Evolutionary conservation across 2,797 vertebrate genomes (phyloP), one percentile per base, ranked within the genome.

Genomic region (Neomorphus geoffroyi): DNA sequence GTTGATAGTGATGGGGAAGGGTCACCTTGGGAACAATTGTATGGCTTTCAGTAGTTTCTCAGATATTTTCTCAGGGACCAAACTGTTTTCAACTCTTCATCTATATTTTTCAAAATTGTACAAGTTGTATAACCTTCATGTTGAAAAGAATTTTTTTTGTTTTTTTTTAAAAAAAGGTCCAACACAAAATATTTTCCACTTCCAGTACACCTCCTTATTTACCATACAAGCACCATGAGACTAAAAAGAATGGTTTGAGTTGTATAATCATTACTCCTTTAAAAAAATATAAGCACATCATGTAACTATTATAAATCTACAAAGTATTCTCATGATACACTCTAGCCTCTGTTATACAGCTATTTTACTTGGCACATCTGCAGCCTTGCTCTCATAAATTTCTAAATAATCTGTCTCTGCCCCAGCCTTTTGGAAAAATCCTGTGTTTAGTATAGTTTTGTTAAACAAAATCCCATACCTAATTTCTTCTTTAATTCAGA

Each of bases 41-140:
- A 61, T 11, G 62, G 79, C 80, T 75, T 60, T 90, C 57, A 88
- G 39, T 28, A 10, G 12, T 88, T 92, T 92, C 80, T 43, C 35
- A 91, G 45, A 39, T 72, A 57, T 18, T 81, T 84, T 58, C 92
- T 95, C 93, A 96, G 93, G 94, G 93, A 96, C 70, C 22, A 92
- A 78, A 77, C 41, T 79, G 11, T 86, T 64, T 91, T 91, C 73
- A 93, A 14, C 23, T 86, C 26, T 84, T 74, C 30, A 66, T 43
- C 17, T 87, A 64, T 86, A 0, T 60, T 92, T 84, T 70, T 81
- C 77, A 81, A 78, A 84, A 54, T 50, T 28, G 48, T 11, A 50
- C 24, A 35, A 71, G 27, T 65, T 92, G 11, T 64, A 48, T 71
- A 82, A 74, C 37, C 57, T 87, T 28, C 6, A 67, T 69, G 94